Base-by-base conservation (phyloP, 2,113 vertebrate genomes). In the Pseudorhombus dupliciocellatus region DNA sequence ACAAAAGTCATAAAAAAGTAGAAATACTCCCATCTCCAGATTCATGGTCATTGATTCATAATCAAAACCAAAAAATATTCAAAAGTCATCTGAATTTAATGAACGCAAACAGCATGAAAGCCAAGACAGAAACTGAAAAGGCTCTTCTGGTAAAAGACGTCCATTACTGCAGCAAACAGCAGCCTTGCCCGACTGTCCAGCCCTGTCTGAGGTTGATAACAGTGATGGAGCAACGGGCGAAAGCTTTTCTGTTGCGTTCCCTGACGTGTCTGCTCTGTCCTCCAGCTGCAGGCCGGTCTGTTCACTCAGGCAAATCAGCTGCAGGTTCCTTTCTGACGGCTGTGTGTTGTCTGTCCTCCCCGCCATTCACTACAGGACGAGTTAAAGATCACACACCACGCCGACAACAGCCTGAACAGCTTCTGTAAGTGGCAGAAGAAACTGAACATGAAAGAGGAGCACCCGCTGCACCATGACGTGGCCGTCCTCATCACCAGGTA, bases 391-490 rank as follows among this genome's bases (percentile, higher is more conserved):
- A 95, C 93, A 14, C 96, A 99, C 84, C 97, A 99, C 0, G 98
- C 97, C 0, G 97, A 99, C 90, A 96, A 96, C 91, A 98, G 95
- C 63, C 83, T 99, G 88, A 94, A 55, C 66, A 98, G 95, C 88
- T 99, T 99, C 87, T 99, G 98, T 85, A 98, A 95, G 58, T 99
- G 98, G 98, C 98, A 99, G 92, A 98, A 97, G 75, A 92, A 84
- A 56, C 90, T 99, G 65, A 99, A 99, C 9, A 80, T 94, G 78
- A 98, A 97, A 71, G 98, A 99, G 0, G 83, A 94, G 0, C 95
- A 99, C 51, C 94, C 96, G 0, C 90, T 94, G 56, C 98, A 99
- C 73, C 98, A 99, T 0, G 98, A 99, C 0, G 94, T 97, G 0
- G 95, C 98, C 0, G 93, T 99, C 14, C 94, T 99, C 46, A 94